These are phyloP conservation scores for Stigmatopora argus DNA, from an alignment of 2,113 vertebrate species.

Conservation along the genomic window DNA sequence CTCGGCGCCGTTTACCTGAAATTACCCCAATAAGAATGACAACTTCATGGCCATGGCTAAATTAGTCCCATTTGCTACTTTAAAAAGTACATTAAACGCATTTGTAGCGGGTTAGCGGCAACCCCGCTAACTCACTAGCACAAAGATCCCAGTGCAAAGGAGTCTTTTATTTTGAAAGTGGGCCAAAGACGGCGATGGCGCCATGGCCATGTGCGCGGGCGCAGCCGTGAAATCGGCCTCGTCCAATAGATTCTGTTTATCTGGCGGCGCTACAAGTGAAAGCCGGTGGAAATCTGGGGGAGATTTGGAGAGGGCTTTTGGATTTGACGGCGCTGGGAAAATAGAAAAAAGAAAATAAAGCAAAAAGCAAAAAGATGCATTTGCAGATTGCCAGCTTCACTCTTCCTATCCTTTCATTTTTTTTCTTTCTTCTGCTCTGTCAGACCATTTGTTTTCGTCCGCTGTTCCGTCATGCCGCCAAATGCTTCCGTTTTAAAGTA, in stretches of 20 bases:
- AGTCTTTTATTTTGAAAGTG: slow-evolving; percentile 41
- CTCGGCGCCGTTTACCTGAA: no score
- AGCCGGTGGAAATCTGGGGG: slow-evolving; percentile 71
- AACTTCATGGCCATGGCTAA: no score
- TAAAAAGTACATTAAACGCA: not conserved
- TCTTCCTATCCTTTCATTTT: slow-evolving; percentile 53
- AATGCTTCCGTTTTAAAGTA: slow-evolving; percentile 47
- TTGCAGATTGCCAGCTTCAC: slow-evolving; percentile 68
- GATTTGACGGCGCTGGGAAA: slow-evolving; percentile 48
- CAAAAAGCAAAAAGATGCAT: slow-evolving; percentile 58
- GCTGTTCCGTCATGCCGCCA: slow-evolving; percentile 26
- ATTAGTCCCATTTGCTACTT: no score
- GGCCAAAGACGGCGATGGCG: slow-evolving; percentile 50
- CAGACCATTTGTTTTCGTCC: slow-evolving; percentile 21
- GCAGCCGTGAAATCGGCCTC: slow-evolving; percentile 71
- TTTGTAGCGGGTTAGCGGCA: not conserved
- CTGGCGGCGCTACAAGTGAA: slow-evolving; percentile 70
- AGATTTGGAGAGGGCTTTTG: slow-evolving; percentile 69
- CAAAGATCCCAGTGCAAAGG: not conserved
- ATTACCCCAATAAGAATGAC: no score
- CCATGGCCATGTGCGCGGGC: slow-evolving; percentile 64
- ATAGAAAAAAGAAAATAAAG: slow-evolving; percentile 54
- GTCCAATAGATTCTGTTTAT: slow-evolving; percentile 76
- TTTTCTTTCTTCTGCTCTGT: slow-evolving; percentile 15
- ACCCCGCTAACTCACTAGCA: not conserved